A percentile compares a stretch with the other conserved stretches of the same genome.
Evolutionary conservation across 2,113 vertebrate genomes (phyloP).

Genomic region (Pantherophis guttatus): DNA sequence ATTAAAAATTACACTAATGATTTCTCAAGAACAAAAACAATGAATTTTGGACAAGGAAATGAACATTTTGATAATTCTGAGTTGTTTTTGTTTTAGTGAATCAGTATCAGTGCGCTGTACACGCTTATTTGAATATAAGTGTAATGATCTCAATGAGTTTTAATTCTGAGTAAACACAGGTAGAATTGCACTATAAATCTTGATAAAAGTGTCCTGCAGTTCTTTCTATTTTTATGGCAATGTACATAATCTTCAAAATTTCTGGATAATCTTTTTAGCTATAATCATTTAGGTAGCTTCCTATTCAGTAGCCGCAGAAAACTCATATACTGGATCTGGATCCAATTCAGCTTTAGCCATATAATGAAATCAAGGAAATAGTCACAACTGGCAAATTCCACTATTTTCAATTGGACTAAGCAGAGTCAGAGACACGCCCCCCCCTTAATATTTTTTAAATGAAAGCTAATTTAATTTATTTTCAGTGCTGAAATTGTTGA

Average conservation of each 20-base stretch:
- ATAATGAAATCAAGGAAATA: background rate
- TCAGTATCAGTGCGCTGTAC: background rate
- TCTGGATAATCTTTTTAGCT: background rate
- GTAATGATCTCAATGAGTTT: background rate
- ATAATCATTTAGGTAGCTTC: background rate
- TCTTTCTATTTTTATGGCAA: background rate
- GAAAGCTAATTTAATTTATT: background rate
- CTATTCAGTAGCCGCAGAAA: background rate
- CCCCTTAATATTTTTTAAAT: background rate
- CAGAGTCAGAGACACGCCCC: background rate
- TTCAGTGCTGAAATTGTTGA: background rate
- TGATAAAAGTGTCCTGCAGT: background rate
- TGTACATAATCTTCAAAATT: background rate
- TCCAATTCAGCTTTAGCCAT: background rate
- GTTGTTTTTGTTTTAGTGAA: background rate
- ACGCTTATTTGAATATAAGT: background rate
- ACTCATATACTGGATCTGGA: background rate
- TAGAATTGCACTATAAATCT: background rate
- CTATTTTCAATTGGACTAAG: background rate
- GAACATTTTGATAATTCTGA: background rate
- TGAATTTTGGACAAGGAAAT: background rate
- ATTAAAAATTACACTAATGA: slow-evolving; percentile 25
- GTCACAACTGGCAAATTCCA: background rate
- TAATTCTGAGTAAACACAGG: background rate
- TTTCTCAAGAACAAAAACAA: background rate